These are phyloP conservation scores for Microctonus aethiopoides DNA, from an alignment of 2,888 invertebrate species.

Conservation along the genomic window DNA sequence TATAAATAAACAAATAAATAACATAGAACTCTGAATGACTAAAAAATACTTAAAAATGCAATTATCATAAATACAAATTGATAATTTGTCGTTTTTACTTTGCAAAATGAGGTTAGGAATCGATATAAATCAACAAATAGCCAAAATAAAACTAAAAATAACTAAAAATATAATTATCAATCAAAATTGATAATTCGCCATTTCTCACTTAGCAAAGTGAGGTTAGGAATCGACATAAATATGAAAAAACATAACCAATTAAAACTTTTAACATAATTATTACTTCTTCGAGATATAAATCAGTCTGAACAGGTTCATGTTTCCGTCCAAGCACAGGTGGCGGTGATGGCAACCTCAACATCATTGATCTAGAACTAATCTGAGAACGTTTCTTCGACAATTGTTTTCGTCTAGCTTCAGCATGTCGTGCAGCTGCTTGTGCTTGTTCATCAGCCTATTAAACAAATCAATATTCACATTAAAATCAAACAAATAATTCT, in stretches of 20 bases:
- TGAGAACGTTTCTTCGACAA: conserved; percentile 78
- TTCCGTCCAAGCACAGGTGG: conserved; percentile 85
- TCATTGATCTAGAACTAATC: conserved; percentile 69
- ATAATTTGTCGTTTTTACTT: too few relatives aligned
- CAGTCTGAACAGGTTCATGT: conserved; percentile 91
- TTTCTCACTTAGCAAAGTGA: too few relatives aligned
- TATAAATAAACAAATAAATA: too few relatives aligned
- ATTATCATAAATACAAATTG: too few relatives aligned
- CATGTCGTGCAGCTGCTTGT: conserved; percentile 70
- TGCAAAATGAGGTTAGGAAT: too few relatives aligned
- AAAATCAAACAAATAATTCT: too few relatives aligned
- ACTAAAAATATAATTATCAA: background rate
- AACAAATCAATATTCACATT: background rate
- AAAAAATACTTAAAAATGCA: too few relatives aligned
- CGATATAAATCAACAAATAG: too few relatives aligned
- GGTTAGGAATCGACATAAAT: too few relatives aligned
- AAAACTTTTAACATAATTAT: background rate
- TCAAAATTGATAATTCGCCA: too few relatives aligned
- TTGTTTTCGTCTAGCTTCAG: conserved; percentile 78
- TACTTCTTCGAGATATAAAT: conserved; percentile 88
- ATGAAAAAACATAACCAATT: background rate
- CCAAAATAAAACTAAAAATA: conserved; percentile 17
- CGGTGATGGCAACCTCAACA: conserved; percentile 75
- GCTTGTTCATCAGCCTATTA: conserved; percentile 68
- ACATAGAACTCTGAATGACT: too few relatives aligned